Evolutionary conservation across 2,797 vertebrate genomes (phyloP), one percentile per base, ranked within the genome.

Genomic region (Odontamblyopus rebecca): DNA sequence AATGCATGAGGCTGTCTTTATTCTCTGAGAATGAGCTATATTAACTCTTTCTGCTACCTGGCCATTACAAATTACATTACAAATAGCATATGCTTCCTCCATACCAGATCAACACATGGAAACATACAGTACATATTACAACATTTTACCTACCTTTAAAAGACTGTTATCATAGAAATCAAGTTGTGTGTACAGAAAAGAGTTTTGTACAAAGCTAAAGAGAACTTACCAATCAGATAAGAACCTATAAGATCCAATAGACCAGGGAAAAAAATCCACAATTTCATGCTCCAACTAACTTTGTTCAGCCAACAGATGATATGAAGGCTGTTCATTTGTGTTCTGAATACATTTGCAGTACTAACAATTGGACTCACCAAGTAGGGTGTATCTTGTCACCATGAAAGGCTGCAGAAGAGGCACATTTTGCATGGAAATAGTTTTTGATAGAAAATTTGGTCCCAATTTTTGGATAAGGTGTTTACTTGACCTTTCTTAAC

Each of bases 281-380:
- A 62, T n/a, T 62, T 62, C 61, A 62, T 62, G 61, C 61, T 19
- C 18, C 13, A 38, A 12, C 30, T 62, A 62, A 62, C 30, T 62
- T 9, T 35, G 30, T 35, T 5, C 18, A 62, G 59, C 12, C 15
- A 30, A 61, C 23, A 57, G 54, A 26, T 61, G 29, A 15, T 61
- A 16, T 61, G 11, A 61, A 23, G 2, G 26, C 29, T 19, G 30
- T 32, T 35, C 18, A 61, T 30, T 61, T 38, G 18, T 19, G 18
- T 11, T n/a, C 30, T 38, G 30, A 35, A 30, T 7, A 60, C 16
- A 61, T 30, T 18, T 15, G 18, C 29, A 61, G 9, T 30, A 61
- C 6, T 61, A 61, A 13, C 44, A 15, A 16, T 16, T 79, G 77
- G 78, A 89, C 88, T 90, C 89, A 88, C 89, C 90, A 63, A 83